phyloP scores from a whole-genome alignment of 2,797 vertebrate species.

The Rallus crepitans region DNA sequence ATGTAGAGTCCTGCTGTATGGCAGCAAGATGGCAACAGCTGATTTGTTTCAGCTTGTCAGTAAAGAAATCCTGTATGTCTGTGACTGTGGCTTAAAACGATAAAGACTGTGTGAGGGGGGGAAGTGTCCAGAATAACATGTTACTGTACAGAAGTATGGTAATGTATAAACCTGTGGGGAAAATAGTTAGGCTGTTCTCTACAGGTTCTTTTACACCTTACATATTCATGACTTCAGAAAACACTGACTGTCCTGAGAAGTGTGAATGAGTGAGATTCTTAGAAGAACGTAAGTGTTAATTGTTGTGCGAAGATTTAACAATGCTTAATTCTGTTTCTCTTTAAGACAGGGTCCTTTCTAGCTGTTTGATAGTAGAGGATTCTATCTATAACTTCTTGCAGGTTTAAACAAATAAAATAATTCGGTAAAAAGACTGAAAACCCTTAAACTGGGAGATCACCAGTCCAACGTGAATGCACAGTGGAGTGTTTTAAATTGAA shows the following conservation, averaged over 20 bases:
- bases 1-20: not conserved
- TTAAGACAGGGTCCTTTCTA: not conserved
- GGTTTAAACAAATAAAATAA: not conserved
- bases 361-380: not conserved
- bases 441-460: not conserved
- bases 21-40: not conserved
- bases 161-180: not conserved
- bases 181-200: not conserved
- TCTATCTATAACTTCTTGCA: not conserved
- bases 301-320: not conserved
- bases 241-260: not conserved
- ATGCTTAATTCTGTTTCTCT: not conserved
- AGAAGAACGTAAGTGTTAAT: not conserved
- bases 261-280: not conserved
- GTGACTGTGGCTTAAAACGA: not conserved
- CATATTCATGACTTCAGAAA: not conserved
- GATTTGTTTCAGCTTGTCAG: not conserved
- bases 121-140: not conserved
- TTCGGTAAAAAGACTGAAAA: not conserved
- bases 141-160: not conserved
- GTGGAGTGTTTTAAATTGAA: not conserved
- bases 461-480: not conserved
- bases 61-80: not conserved
- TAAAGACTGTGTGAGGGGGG: not conserved
- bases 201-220: not conserved